A percentile compares a stretch with the other conserved stretches of the same genome.
phyloP scores from a whole-genome alignment of 2,113 vertebrate species.

The Mohoua ochrocephala region DNA sequence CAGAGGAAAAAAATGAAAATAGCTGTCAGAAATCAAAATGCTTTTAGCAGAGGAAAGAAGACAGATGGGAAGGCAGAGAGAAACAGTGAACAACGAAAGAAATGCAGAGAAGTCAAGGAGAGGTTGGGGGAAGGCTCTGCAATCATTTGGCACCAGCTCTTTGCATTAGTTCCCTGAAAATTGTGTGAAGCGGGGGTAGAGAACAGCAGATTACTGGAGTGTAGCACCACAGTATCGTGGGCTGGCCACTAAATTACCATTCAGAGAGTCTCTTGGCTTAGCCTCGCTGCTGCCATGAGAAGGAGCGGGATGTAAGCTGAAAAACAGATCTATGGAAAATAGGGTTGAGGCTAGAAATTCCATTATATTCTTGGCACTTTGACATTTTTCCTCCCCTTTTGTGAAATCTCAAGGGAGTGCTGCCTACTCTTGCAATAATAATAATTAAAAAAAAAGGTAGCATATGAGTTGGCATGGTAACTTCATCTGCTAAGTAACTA shows the following conservation, averaged over 20 bases:
- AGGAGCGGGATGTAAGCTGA: conserved; percentile 5
- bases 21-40: background rate
- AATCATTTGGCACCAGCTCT: conserved; percentile 2
- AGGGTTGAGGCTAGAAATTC: conserved; percentile 43
- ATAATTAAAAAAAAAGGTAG: conserved; percentile 42
- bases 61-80: background rate
- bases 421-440: conserved; percentile 58
- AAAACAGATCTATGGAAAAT: conserved; percentile 45
- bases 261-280: conserved; percentile 37
- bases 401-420: conserved; percentile 39
- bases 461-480: conserved; percentile 70
- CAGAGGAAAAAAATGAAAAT: background rate
- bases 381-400: conserved; percentile 58
- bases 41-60: background rate
- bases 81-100: background rate
- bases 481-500: conserved; percentile 64
- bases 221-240: conserved; percentile 50
- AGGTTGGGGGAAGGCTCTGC: conserved; percentile 3
- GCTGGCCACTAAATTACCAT: conserved; percentile 54
- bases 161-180: conserved; percentile 33
- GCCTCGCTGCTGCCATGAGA: background rate
- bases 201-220: background rate
- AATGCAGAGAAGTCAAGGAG: background rate
- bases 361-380: conserved; percentile 49
- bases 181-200: conserved; percentile 21